phyloP scores from a whole-genome alignment of 2,113 vertebrate genomes.

The Festucalex cinctus region DNA sequence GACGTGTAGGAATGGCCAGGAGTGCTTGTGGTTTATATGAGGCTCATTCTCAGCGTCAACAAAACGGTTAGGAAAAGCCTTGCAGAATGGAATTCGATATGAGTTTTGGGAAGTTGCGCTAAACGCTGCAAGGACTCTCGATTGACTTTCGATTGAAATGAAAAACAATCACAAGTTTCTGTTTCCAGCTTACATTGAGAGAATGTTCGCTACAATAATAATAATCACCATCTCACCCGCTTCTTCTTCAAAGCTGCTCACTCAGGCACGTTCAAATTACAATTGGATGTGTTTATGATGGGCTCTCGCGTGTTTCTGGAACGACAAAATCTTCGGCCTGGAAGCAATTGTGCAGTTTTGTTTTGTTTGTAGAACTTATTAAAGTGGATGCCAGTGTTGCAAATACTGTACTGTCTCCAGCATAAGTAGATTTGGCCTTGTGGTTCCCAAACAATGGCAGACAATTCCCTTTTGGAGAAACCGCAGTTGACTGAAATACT shows the following conservation, averaged over 20 bases:
- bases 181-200: slow-evolving; percentile 7
- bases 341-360: slow-evolving; percentile 42
- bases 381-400: slow-evolving; percentile 51
- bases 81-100: slow-evolving; percentile 30
- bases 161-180: slow-evolving; percentile 15
- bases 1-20: slow-evolving; percentile 19
- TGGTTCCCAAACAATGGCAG: slow-evolving; percentile 57
- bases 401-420: slow-evolving; percentile 47
- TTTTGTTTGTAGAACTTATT: slow-evolving; percentile 47
- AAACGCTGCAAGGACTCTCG: slow-evolving; percentile 6
- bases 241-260: slow-evolving; percentile 7
- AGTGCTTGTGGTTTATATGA: slow-evolving; percentile 29
- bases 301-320: not conserved
- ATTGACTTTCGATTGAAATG: slow-evolving; percentile 6
- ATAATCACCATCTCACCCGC: slow-evolving; percentile 4
- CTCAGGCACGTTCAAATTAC: not conserved
- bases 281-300: slow-evolving; percentile 4
- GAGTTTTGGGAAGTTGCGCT: slow-evolving; percentile 6
- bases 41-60: slow-evolving; percentile 20
- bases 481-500: slow-evolving; percentile 60
- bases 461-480: slow-evolving; percentile 45
- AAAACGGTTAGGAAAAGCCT: slow-evolving; percentile 27
- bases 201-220: not conserved
- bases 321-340: slow-evolving; percentile 23
- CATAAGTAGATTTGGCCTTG: slow-evolving; percentile 39